Evolutionary conservation across 2,797 vertebrate genomes (phyloP), one percentile per base, ranked within the genome.

Genomic region (Fistularia tabacaria): DNA sequence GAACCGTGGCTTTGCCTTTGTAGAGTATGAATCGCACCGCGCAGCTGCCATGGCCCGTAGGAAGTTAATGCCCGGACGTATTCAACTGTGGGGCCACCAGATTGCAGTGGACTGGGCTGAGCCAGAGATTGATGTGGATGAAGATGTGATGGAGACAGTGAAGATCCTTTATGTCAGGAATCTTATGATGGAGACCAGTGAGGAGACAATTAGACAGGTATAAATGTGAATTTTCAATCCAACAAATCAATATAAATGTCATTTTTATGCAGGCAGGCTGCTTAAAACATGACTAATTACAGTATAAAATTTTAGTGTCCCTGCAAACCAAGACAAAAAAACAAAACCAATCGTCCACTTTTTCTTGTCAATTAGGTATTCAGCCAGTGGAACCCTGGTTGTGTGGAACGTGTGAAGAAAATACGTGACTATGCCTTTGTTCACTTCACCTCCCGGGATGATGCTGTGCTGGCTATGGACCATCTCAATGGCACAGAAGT

Each of bases 101-200:
- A 99, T 99, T 9, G 97, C 97, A 8, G 97, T 99, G 54, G 97
- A 99, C 83, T 99, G 97, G 97, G 97, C 97, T 0, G 97, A 99
- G 74, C 97, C 97, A 0, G 97, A 99, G 85, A 98, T 99, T 9
- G 97, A 99, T 39, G 97, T 99, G 51, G 97, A 99, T 3, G 97
- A 98, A 90, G 96, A 99, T 0, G 93, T 99, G 52, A 99, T 99
- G 97, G 97, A 99, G 79, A 99, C 97, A 0, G 97, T 99, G 59
- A 99, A 99, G 88, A 99, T 99, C 76, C 93, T 99, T 38, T 99
- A 99, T 1, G 97, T 99, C 58, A 92, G 97, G 46, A 99, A 99
- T 88, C 92, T 99, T 64, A 99, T 99, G 97, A 99, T 99, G 69
- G 97, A 99, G 87, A 99, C 97, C 60, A 93, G 93, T 0, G 97